Evolutionary conservation across 2,113 vertebrate genomes (phyloP).

Genomic region (Cathartes aura): DNA sequence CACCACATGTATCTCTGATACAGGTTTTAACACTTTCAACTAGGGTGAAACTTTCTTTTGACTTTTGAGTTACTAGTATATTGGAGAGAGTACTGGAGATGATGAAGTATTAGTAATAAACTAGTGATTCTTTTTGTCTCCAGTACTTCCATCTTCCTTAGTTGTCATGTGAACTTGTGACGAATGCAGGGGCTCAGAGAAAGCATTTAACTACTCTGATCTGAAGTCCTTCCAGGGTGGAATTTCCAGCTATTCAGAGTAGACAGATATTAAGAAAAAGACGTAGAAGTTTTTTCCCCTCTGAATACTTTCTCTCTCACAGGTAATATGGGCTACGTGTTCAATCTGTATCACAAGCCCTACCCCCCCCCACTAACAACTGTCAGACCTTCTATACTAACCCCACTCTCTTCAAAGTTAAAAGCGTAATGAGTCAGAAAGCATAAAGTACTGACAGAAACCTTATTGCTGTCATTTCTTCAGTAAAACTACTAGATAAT

Average conservation of each 20-base stretch:
- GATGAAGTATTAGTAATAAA: background rate
- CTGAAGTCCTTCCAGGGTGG: background rate
- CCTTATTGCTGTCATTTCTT: background rate
- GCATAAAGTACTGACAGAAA: background rate
- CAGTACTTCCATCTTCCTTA: background rate
- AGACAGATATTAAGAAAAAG: background rate
- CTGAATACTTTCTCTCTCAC: background rate
- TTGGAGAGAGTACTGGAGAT: background rate
- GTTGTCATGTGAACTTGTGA: background rate
- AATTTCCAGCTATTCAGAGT: background rate
- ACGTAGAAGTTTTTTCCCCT: background rate
- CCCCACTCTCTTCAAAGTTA: background rate
- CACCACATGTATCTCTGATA: rapidly evolving
- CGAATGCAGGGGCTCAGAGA: background rate
- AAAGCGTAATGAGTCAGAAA: background rate
- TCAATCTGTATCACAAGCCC: background rate
- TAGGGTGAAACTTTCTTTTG: background rate
- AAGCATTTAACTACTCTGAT: background rate
- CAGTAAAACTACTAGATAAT: background rate
- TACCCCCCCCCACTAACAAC: background rate
- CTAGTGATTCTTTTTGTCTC: background rate
- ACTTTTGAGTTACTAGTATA: background rate
- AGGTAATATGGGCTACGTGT: background rate
- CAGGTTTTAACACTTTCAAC: background rate
- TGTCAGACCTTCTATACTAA: background rate